phyloP scores from a whole-genome alignment of 2,888 invertebrate genomes.

The Pomacea canaliculata region DNA sequence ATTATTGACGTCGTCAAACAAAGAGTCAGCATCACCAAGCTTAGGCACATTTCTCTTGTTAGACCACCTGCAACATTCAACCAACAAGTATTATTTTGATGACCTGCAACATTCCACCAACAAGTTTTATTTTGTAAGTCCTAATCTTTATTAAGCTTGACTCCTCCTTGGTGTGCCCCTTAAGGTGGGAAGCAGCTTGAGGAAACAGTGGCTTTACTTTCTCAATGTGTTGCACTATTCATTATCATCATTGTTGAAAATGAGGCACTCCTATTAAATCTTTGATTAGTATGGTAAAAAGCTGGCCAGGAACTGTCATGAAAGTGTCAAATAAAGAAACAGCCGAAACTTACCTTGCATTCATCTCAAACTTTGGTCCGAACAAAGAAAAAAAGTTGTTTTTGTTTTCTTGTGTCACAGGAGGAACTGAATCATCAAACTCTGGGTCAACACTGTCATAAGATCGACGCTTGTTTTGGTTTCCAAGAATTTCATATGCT shows the following conservation, averaged over 20 bases:
- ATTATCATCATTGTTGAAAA: no score
- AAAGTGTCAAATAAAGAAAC: no score
- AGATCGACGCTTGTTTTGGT: slow-evolving; percentile 83
- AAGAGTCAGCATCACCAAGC: slow-evolving; percentile 82
- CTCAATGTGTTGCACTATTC: no score
- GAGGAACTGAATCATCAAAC: slow-evolving; percentile 90
- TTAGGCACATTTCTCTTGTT: slow-evolving; percentile 87
- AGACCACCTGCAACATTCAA: slow-evolving; percentile 81
- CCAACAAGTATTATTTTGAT: neutral
- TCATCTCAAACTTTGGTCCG: slow-evolving; percentile 72
- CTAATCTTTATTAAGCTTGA: no score
- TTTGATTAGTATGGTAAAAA: no score
- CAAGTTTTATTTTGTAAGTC: no score
- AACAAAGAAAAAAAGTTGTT: slow-evolving; percentile 81
- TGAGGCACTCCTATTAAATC: no score
- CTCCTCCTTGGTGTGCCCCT: no score
- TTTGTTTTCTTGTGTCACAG: slow-evolving; percentile 78
- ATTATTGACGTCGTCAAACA: slow-evolving; percentile 86
- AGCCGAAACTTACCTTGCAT: slow-evolving; percentile 69
- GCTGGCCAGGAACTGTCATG: no score
- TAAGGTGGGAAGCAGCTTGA: no score
- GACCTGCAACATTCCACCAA: neutral
- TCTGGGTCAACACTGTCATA: slow-evolving; percentile 97
- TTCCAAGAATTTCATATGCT: slow-evolving; percentile 92
- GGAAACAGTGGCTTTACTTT: no score